Evolutionary conservation across 35 echinoderm and acorn worm species (phyloP).

Genomic region (Hemicentrotus pulcherrimus): DNA sequence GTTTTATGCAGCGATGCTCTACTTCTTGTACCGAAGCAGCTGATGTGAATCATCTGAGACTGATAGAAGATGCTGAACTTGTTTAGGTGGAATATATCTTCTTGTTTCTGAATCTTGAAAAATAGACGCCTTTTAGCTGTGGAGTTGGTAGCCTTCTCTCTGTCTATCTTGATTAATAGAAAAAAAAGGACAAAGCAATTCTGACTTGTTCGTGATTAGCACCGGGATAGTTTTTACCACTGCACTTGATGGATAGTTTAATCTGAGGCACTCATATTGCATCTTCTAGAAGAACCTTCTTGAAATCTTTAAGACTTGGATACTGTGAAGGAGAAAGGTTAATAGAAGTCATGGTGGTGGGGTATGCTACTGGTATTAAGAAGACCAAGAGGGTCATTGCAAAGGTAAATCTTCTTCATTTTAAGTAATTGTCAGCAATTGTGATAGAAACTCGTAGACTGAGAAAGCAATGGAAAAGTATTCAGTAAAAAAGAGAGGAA

Average conservation of each 20-base stretch:
- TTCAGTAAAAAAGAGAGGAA: neutral
- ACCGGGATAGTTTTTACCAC: neutral
- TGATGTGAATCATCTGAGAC: neutral
- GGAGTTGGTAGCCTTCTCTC: neutral
- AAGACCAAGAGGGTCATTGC: neutral
- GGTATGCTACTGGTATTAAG: constrained; percentile 3
- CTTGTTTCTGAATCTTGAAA: neutral
- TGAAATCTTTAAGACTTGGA: neutral
- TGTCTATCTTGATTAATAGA: neutral
- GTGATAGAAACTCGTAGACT: neutral
- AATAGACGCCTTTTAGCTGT: neutral
- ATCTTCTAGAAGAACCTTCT: neutral
- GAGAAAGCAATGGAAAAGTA: neutral
- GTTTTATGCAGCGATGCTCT: neutral
- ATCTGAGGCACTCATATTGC: neutral
- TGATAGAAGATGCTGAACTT: neutral
- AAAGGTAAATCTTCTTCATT: constrained; percentile 1
- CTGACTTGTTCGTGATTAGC: neutral
- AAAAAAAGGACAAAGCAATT: neutral
- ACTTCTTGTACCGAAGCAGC: neutral
- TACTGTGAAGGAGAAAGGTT: neutral
- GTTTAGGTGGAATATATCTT: neutral
- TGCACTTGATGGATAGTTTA: neutral
- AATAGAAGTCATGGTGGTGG: constrained; percentile 24
- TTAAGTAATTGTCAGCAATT: neutral